Conservation (phyloP, 2,888 invertebrate species). For the Agonum fuliginosum region DNA sequence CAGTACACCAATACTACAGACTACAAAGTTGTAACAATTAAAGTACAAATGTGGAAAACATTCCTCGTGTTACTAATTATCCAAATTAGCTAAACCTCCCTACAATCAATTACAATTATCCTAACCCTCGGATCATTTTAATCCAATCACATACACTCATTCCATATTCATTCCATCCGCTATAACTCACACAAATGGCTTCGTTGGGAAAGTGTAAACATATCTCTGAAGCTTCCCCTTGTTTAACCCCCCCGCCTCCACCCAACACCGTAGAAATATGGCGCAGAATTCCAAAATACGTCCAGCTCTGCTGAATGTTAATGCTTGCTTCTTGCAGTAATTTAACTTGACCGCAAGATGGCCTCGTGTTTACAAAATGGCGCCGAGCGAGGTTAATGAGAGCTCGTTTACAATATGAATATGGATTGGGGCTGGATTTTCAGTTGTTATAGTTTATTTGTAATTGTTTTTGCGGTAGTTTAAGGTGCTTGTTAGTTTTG, state of each 20-base stretch:
- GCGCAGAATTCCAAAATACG: neutral
- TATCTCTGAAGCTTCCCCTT: neutral
- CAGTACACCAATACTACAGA: no score
- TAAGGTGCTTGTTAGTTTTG: no score
- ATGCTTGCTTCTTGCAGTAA: neutral
- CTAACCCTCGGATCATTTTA: neutral
- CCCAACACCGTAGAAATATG: neutral
- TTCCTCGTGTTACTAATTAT: no score
- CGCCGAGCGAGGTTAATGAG: neutral
- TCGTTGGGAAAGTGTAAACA: conserved; percentile 2
- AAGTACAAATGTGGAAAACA: no score
- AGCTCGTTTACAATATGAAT: neutral
- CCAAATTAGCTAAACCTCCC: neutral
- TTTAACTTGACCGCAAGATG: neutral
- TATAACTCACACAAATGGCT: neutral
- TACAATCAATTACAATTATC: neutral
- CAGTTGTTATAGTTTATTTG: neutral
- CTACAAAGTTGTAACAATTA: no score
- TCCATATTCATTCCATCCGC: neutral
- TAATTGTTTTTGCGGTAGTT: no score
- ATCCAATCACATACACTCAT: neutral
- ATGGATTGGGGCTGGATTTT: neutral
- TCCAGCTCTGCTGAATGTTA: neutral
- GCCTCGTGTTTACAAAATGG: neutral
- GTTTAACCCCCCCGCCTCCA: neutral